A percentile compares a stretch with the other conserved stretches of the same genome.
Conservation (phyloP, 2,888 invertebrate species). For the Sphinx pinastri region DNA sequence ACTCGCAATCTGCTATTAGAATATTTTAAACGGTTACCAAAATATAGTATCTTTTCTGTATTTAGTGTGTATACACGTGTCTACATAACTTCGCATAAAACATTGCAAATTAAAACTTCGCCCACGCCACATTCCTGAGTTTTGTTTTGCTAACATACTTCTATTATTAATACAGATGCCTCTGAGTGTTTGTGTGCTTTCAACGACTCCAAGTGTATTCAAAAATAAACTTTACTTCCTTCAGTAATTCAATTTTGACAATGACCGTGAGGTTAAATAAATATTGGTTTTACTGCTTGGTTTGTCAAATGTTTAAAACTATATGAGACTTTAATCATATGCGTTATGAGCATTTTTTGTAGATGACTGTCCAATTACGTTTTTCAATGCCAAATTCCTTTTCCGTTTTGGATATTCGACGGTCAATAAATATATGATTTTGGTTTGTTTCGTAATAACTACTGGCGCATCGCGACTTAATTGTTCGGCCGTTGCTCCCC, state of each 20-base stretch:
- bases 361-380: background rate
- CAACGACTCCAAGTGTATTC: background rate
- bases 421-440: constrained; percentile 6
- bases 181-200: background rate
- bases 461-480: background rate
- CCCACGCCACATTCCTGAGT: constrained; percentile 35
- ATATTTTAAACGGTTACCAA: background rate
- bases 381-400: background rate
- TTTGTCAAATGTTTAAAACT: background rate
- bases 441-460: constrained; percentile 2
- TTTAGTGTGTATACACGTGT: background rate
- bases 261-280: background rate
- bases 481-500: constrained; percentile 33
- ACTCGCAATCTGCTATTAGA: too few species aligned
- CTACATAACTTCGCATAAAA: constrained; percentile 4
- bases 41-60: background rate
- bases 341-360: background rate
- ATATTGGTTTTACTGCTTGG: background rate
- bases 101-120: constrained; percentile 10
- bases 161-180: constrained; percentile 17
- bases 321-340: background rate
- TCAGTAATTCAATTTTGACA: background rate
- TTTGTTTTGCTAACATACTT: constrained; percentile 43
- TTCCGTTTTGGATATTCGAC: background rate
- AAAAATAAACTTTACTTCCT: constrained; percentile 3